Evolutionary conservation across 1,140 invertebrate species (phyloP), one percentile per base, ranked within the genome.

Genomic region (Heliothis virescens): DNA sequence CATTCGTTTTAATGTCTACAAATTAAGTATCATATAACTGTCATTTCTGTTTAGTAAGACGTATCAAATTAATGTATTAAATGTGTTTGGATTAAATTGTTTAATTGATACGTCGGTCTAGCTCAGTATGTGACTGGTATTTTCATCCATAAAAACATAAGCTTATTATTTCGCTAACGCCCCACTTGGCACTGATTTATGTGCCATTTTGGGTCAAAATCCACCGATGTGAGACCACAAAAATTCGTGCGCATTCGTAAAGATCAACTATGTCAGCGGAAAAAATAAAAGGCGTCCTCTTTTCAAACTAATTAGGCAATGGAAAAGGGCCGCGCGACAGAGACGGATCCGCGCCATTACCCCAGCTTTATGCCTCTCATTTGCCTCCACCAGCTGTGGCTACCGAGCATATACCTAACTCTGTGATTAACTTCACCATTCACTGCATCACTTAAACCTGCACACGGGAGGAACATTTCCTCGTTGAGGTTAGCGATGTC

Each of bases 261-360:
- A 71, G 48, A 71, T 71, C 67, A 71, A 41, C 48, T 29, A 41
- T 71, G 48, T 76, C 60, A 50, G 21, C 21, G 47, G 47, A 29
- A 62, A 60, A 74, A 74, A 62, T 59, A 52, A 29, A 50, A 63
- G 16, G 73, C 18, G 72, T 60, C 63, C 57, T 65, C 60, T 11
- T 86, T 87, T 85, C 65, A 80, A 41, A 74, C 86, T 87, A 90
- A 90, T 92, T 88, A 89, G 83, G 82, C 69, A 81, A 79, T 84
- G 85, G 85, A 89, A 86, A 86, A 50, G 60, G 11, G 78, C 83
- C 84, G 83, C 83, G 73, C 57, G 80, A 82, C 82, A 82, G 77
- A 79, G 85, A 85, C 60, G 75, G 82, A 87, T 86, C 81, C 72
- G 82, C 71, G 60, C 78, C 83, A 86, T 86, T 89, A 88, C 83